A percentile compares a stretch with the other conserved stretches of the same genome.
phyloP scores from a whole-genome alignment of 2,113 vertebrate species.

The Ciconia maguari region DNA sequence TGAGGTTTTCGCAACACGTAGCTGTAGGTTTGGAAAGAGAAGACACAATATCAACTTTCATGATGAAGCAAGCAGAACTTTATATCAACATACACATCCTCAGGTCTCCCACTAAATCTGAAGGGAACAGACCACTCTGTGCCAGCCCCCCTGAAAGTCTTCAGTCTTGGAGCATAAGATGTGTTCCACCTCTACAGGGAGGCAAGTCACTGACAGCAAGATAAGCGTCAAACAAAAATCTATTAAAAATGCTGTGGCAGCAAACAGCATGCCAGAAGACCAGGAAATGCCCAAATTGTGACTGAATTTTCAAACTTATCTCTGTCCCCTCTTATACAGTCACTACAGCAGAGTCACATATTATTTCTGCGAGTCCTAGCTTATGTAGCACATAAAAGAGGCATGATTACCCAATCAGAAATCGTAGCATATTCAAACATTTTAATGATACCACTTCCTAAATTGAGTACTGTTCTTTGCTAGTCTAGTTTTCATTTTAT shows the following conservation, averaged over 20 bases:
- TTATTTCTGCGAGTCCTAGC: not conserved
- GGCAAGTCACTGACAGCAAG: not conserved
- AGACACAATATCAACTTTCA: not conserved
- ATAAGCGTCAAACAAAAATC: not conserved
- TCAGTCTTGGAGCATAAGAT: not conserved
- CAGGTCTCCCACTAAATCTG: not conserved
- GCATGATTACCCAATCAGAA: not conserved
- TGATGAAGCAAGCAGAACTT: not conserved
- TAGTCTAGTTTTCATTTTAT: not conserved
- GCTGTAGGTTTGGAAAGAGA: conserved; percentile 54
- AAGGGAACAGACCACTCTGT: not conserved
- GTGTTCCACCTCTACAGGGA: not conserved
- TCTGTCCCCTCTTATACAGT: not conserved
- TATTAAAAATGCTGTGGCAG: not conserved
- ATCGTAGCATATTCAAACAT: not conserved
- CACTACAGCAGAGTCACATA: not conserved
- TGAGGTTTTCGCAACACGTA: conserved; percentile 38
- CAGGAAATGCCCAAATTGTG: not conserved
- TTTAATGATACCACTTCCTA: not conserved
- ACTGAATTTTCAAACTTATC: not conserved
- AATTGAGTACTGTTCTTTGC: not conserved
- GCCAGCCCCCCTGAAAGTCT: not conserved
- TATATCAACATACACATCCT: not conserved
- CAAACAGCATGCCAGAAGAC: not conserved
- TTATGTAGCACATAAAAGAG: not conserved